Conservation (phyloP, 2,888 invertebrate genomes). For the Neoitamus cyanurus region DNA sequence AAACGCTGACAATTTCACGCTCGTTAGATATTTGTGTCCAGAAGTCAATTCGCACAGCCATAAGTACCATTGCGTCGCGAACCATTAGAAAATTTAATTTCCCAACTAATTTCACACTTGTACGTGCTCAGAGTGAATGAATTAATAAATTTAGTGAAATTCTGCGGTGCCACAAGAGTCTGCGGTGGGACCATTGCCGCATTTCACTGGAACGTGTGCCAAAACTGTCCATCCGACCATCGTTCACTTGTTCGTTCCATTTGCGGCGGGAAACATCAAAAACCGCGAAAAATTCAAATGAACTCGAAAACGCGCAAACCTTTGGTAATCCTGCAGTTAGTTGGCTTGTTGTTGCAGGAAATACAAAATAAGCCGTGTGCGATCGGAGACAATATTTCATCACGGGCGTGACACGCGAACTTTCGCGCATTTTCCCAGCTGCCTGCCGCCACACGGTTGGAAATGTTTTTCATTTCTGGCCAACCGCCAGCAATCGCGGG, state of each 20-base stretch:
- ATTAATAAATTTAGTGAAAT: not conserved
- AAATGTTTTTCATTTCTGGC: not conserved
- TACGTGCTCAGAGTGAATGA: not conserved
- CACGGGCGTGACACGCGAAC: not conserved
- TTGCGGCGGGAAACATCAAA: not conserved
- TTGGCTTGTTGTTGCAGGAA: not conserved
- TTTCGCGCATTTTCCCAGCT: conserved; percentile 15
- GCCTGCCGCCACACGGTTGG: not conserved
- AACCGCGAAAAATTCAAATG: not conserved
- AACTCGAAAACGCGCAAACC: not conserved
- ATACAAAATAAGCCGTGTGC: not conserved
- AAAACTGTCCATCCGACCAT: not conserved
- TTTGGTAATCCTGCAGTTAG: not conserved
- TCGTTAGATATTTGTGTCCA: not conserved
- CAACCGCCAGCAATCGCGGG: not conserved
- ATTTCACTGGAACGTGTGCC: not conserved
- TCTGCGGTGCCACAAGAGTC: not conserved
- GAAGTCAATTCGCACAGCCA: not conserved
- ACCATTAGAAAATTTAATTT: not conserved
- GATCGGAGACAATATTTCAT: conserved; percentile 10
- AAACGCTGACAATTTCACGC: not conserved
- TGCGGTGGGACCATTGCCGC: not conserved
- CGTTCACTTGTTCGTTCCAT: not conserved
- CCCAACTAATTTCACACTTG: not conserved
- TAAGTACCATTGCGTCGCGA: not conserved